Conservation (phyloP, 1,140 invertebrate species). For the Drosophila willistoni region DNA sequence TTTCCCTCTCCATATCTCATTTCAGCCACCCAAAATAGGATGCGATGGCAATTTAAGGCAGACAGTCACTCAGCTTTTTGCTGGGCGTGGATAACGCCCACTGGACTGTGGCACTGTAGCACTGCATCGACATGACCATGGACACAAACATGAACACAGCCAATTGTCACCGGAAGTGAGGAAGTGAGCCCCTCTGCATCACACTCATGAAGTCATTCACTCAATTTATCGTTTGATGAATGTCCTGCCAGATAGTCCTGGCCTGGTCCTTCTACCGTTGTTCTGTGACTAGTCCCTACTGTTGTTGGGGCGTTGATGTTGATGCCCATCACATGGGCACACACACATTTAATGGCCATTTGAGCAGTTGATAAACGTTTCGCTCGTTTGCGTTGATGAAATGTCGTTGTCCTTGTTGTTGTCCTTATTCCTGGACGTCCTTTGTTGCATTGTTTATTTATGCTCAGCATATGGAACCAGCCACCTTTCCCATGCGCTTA, state of each 20-base stretch:
- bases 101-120: neutral
- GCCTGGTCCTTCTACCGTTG: conserved; percentile 16
- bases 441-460: conserved; percentile 77
- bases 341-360: conserved; percentile 83
- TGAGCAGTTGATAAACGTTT: conserved; percentile 83
- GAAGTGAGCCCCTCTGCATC: conserved; percentile 75
- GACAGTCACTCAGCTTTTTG: conserved; percentile 64
- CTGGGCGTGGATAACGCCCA: conserved; percentile 54
- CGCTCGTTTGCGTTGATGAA: conserved; percentile 81
- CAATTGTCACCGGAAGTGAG: conserved; percentile 59
- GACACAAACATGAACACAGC: conserved; percentile 51
- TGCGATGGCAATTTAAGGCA: conserved; percentile 82
- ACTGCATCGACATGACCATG: conserved; percentile 31
- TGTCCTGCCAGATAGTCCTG: conserved; percentile 78
- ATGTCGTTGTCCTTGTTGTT: conserved; percentile 67
- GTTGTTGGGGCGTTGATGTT: conserved; percentile 46
- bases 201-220: conserved; percentile 83
- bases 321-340: conserved; percentile 31
- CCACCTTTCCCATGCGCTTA: conserved; percentile 52
- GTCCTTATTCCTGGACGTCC: conserved; percentile 44
- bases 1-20: neutral
- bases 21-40: conserved; percentile 43
- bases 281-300: conserved; percentile 1
- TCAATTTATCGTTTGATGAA: conserved; percentile 83
- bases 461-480: conserved; percentile 63